These are phyloP conservation scores for Melanogrammus aeglefinus DNA, from an alignment of 2,797 vertebrate genomes.

Conservation along the genomic window DNA sequence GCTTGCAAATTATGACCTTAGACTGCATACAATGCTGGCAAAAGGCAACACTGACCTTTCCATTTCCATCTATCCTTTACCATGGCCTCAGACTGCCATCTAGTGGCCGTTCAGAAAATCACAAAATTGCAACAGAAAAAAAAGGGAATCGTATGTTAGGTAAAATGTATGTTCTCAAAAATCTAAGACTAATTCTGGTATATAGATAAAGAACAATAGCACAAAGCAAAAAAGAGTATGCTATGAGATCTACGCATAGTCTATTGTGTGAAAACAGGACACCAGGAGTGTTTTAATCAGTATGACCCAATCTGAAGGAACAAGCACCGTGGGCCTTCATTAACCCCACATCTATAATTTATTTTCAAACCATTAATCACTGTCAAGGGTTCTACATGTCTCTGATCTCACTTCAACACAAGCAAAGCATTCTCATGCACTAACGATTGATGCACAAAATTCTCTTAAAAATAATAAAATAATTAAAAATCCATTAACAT, in stretches of 20 bases:
- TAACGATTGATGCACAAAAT: constrained; percentile 18
- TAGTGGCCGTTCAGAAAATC: constrained; percentile 42
- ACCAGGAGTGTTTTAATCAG: neutral
- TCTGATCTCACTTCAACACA: constrained; percentile 30
- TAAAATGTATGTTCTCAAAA: neutral
- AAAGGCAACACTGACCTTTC: constrained; percentile 57
- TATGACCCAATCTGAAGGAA: constrained; percentile 12
- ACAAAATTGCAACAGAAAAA: neutral
- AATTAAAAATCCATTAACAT: constrained; percentile 62
- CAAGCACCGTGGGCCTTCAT: constrained; percentile 27
- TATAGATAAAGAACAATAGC: neutral
- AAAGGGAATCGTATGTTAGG: too few relatives aligned
- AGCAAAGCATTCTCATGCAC: constrained; percentile 39
- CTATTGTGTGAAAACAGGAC: neutral
- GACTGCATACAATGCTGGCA: constrained; percentile 42
- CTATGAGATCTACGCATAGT: neutral
- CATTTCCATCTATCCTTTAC: constrained; percentile 42
- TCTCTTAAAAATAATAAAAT: constrained; percentile 52
- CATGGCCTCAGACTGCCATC: constrained; percentile 60
- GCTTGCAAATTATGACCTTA: constrained; percentile 59
- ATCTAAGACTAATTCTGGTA: neutral
- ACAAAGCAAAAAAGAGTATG: neutral
- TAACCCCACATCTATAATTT: constrained; percentile 38
- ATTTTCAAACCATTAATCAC: constrained; percentile 41
- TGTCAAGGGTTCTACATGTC: constrained; percentile 32